Evolutionary conservation across 2,888 invertebrate genomes (phyloP), one percentile per base, ranked within the genome.

Genomic region (Ashinkailepas kermadecensis): DNA sequence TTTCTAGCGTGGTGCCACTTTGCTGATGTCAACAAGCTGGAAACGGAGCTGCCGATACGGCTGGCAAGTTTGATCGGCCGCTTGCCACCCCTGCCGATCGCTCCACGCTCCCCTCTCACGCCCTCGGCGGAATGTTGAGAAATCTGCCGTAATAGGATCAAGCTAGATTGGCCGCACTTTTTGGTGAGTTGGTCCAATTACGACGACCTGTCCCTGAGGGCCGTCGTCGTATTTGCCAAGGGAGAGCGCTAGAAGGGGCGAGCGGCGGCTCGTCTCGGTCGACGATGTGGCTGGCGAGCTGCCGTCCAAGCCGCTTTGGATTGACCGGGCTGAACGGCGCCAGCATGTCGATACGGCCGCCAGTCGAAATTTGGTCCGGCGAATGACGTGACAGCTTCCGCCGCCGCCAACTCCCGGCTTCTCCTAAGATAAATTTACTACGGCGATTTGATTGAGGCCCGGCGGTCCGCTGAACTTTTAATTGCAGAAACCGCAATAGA

Each of bases 161-260:
- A 74, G 56, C 23, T 74, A 74, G 74, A 74, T 74, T 74, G 74
- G 74, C 74, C 13, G 74, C 74, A 74, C 74, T 74, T 74, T 74
- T 74, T 74, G 74, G 74, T 56, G 74, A 74, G 74, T 74, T 74
- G 74, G 74, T 74, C 74, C 74, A 74, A 74, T 74, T 74, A 74
- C n/a, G 56, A 21, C 3, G 54, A 74, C 74, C 18, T 21, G 74
- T 74, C 74, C 74, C 74, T 6, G 56, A 11, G 74, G 21, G 21
- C 25, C 56, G 74, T 12, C 39, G 10, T 15, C 39, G 13, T 3
- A 25, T 25, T 39, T 39, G 70, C 13, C 70, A 12, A 39, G 25
- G 23, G 70, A 15, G 62, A 18, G 18, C 10, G 67, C 23, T 23
- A 67, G 64, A 18, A 8, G 23, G 15, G 23, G 3, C 25, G 39